These are phyloP conservation scores for Ophion obscuratus DNA, from an alignment of 2,888 invertebrate genomes.

Conservation along the genomic window DNA sequence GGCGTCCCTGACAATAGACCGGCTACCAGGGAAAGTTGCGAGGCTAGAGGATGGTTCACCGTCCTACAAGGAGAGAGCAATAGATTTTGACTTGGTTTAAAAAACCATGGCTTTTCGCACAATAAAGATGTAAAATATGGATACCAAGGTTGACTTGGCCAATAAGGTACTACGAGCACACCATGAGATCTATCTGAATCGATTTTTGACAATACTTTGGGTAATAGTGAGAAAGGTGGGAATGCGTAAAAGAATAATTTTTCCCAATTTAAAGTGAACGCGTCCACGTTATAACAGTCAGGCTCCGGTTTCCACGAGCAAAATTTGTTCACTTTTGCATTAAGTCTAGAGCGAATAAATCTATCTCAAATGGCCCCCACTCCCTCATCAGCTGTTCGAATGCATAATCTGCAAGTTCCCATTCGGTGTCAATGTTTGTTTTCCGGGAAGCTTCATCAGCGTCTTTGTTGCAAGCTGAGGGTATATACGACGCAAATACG, in stretches of 20 bases:
- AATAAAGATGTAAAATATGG: constrained; percentile 20
- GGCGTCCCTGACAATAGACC: constrained; percentile 42
- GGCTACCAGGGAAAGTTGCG: constrained; percentile 50
- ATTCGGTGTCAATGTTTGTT: constrained; percentile 54
- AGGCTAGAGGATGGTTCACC: constrained; percentile 30
- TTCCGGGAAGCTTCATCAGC: constrained; percentile 70
- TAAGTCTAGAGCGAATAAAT: constrained; percentile 62
- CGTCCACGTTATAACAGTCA: constrained; percentile 48
- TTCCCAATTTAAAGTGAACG: constrained; percentile 62
- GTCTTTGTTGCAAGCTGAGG: constrained; percentile 62
- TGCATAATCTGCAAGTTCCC: constrained; percentile 49
- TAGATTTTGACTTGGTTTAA: neutral
- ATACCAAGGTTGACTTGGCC: constrained; percentile 51
- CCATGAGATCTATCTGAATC: constrained; percentile 50
- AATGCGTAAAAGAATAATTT: constrained; percentile 63
- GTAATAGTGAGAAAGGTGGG: constrained; percentile 65
- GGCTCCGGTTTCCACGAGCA: constrained; percentile 54
- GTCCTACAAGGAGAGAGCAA: constrained; percentile 44
- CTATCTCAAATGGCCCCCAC: constrained; percentile 52
- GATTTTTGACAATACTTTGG: constrained; percentile 61
- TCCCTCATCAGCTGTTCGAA: constrained; percentile 29
- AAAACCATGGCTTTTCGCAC: too few species aligned
- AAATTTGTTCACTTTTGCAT: constrained; percentile 63
- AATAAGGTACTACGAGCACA: constrained; percentile 44
- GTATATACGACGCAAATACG: constrained; percentile 67